Base-by-base conservation (phyloP, 2,113 vertebrate species). In the Gavia stellata region DNA sequence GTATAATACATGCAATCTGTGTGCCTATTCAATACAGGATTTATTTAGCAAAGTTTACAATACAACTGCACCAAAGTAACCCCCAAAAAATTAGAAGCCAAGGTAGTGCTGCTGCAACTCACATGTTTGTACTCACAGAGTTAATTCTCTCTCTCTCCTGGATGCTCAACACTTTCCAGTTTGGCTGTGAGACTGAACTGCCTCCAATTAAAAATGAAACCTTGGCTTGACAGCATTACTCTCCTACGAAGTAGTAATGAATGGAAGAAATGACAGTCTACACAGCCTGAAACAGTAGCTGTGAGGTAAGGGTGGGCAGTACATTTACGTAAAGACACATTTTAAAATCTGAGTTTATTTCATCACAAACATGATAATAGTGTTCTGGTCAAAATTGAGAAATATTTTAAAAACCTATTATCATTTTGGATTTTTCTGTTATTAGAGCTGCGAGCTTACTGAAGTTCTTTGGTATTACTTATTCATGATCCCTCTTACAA, bases 71-170 rank as follows among this genome's bases (percentile, higher is more conserved):
- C 4, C 2, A 49, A 29, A 42, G 33, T 18, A 38, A 81, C 28
- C 20, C 40, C n/a, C 44, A 88, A 87, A 63, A 40, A 17, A 7
- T 18, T 3, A 55, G 15, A 73, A 42, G 26, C 23, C 24, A 34
- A 73, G 28, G 36, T 3, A 70, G 52, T 20, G 47, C 17, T 71
- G 50, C 38, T 90, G 71, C 42, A 95, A 38, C 5, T 5, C n/a
- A 13, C 14, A 47, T 40, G 29, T 73, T 38, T 1, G 5, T 20
- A 25, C 28, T 55, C 47, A 52, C 12, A 34, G 58, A 18, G 11
- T 0, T 1, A 3, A 19, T 14, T 63, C 19, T 72, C 40, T 88
- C 40, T 45, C 14, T 36, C 7, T 3, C 10, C 25, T 1, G 1
- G 1, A 38, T 26, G n/a, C 34, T 77, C 45, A 59, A 10, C 2